Evolutionary conservation across 2,888 invertebrate species (phyloP).

Genomic region (Prenolepis imparis): DNA sequence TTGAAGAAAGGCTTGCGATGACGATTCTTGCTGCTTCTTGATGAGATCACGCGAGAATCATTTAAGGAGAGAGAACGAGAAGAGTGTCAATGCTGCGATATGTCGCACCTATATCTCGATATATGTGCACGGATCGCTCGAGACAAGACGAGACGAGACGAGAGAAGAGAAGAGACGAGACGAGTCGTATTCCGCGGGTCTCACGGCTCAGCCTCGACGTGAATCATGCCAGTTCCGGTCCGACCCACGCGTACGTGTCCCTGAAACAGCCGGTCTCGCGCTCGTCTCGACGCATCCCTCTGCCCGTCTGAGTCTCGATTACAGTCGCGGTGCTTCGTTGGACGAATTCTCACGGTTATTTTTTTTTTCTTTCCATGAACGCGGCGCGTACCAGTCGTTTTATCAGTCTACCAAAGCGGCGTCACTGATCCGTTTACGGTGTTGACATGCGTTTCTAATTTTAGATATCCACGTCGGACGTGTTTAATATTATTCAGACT

Average conservation of each 20-base stretch:
- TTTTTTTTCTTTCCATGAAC: conserved; percentile 31
- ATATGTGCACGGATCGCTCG: conserved; percentile 19
- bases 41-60: conserved; percentile 26
- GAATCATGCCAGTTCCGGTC: conserved; percentile 86
- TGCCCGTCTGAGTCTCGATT: conserved; percentile 65
- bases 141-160: conserved; percentile 41
- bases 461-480: conserved; percentile 13
- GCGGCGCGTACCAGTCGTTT: no score
- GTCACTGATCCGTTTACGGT: conserved; percentile 4
- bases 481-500: background rate
- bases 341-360: conserved; percentile 33
- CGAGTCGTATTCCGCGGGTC: conserved; percentile 76
- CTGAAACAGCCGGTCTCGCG: conserved; percentile 76
- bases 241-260: conserved; percentile 84
- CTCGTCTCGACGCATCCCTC: conserved; percentile 71
- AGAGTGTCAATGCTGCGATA: conserved; percentile 37
- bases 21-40: background rate
- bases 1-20: background rate
- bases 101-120: conserved; percentile 23
- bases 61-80: conserved; percentile 12
- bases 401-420: conserved; percentile 15
- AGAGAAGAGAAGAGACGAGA: conserved; percentile 55
- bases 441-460: conserved; percentile 25
- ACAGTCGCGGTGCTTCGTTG: conserved; percentile 50
- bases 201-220: conserved; percentile 80